These are phyloP conservation scores for Hemibagrus wyckioides DNA, from an alignment of 2,113 vertebrate genomes.

Conservation along the genomic window DNA sequence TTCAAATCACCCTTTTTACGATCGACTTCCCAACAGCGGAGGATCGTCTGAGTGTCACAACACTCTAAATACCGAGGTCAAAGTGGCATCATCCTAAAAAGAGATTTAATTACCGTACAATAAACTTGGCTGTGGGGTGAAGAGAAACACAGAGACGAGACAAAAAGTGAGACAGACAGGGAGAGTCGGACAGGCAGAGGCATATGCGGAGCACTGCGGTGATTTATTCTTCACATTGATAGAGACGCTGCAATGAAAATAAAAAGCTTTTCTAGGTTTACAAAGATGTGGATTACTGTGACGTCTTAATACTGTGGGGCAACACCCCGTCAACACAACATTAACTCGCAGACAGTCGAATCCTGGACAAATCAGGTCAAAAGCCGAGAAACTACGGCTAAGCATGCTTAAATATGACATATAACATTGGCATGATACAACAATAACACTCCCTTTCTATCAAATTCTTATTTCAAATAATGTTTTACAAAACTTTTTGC, in stretches of 20 bases:
- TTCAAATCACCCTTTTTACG: constrained; percentile 11
- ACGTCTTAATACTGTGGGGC: constrained; percentile 6
- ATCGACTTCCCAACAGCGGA: background rate
- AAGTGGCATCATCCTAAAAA: constrained; percentile 6
- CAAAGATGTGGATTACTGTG: constrained; percentile 25
- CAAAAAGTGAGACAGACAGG: background rate
- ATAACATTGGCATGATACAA: background rate
- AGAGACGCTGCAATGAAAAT: constrained; percentile 21
- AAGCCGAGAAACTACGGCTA: background rate
- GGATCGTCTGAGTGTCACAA: background rate
- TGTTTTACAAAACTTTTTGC: background rate
- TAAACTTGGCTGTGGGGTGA: background rate
- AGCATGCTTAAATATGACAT: background rate
- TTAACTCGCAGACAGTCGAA: background rate
- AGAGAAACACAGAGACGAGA: background rate
- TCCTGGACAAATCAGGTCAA: background rate
- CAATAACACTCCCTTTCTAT: background rate
- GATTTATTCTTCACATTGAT: constrained; percentile 12
- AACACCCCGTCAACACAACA: background rate
- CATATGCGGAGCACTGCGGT: background rate
- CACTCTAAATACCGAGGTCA: constrained; percentile 9
- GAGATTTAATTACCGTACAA: constrained; percentile 34
- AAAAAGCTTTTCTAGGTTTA: constrained; percentile 7
- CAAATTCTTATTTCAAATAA: background rate
- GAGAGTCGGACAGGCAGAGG: background rate